Evolutionary conservation across 2,113 vertebrate genomes (phyloP).

Genomic region (chimpanzee (Pan troglodytes)): NHGRI_mPanTro3-v2.1_pri NC_086015.1:100769501-100770000

Average conservation of each 20-base stretch:
- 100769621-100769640: neutral
- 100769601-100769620: slow-evolving; percentile 18
- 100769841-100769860: slow-evolving; percentile 47
- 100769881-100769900: slow-evolving; percentile 27
- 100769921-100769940: slow-evolving; percentile 67
- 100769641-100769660: neutral
- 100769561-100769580: neutral
- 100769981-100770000: slow-evolving; percentile 73
- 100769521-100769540: slow-evolving; percentile 95
- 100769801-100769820: slow-evolving; percentile 47
- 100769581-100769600: neutral
- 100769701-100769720: slow-evolving; percentile 55
- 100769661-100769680: slow-evolving; percentile 53
- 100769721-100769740: slow-evolving; percentile 31
- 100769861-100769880: slow-evolving; percentile 22
- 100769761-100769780: slow-evolving; percentile 57
- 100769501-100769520: slow-evolving; percentile 94
- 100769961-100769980: slow-evolving; percentile 66
- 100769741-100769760: slow-evolving; percentile 46
- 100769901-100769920: slow-evolving; percentile 47
- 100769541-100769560: slow-evolving; percentile 76
- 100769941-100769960: slow-evolving; percentile 68
- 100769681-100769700: slow-evolving; percentile 55
- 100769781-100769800: slow-evolving; percentile 57
- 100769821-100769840: neutral